These are phyloP conservation scores for Hoplostethus mediterraneus DNA, from an alignment of 2,797 vertebrate genomes.

Conservation along the genomic window DNA sequence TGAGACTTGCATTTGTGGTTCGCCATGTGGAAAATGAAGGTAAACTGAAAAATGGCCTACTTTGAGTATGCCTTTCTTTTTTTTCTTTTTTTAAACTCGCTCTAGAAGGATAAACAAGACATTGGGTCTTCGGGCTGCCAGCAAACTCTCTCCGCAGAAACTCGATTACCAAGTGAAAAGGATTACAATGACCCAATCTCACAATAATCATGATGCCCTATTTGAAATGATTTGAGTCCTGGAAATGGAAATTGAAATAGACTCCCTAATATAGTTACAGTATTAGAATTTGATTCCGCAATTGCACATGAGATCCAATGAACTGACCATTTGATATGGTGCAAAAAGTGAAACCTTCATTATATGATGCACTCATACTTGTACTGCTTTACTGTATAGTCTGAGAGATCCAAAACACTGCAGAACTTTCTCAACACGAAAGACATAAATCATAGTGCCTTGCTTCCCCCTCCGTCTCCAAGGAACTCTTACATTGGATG, in stretches of 20 bases:
- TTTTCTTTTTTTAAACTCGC: constrained; percentile 25
- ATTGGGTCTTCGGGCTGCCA: constrained; percentile 13
- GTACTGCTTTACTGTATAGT: constrained; percentile 12
- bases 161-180: constrained; percentile 31
- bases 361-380: constrained; percentile 33
- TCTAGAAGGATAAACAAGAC: constrained; percentile 22
- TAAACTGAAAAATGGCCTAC: constrained; percentile 61
- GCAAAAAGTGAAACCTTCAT: constrained; percentile 29
- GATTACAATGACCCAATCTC: constrained; percentile 21
- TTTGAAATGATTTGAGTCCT: constrained; percentile 22
- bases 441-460: constrained; percentile 64
- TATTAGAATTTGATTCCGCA: constrained; percentile 30
- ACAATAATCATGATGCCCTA: constrained; percentile 29
- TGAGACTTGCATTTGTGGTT: constrained; percentile 49
- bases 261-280: background rate
- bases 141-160: constrained; percentile 19
- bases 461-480: constrained; percentile 40
- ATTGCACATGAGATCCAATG: constrained; percentile 30
- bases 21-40: constrained; percentile 67
- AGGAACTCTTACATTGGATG: constrained; percentile 43
- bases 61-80: constrained; percentile 31
- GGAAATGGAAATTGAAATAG: constrained; percentile 37
- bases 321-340: constrained; percentile 28
- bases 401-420: constrained; percentile 35
- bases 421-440: constrained; percentile 47